These are phyloP conservation scores for Holothuria glaberrima DNA, from an alignment of 35 echinoderm and acorn worm genomes.

Conservation along the genomic window DNA sequence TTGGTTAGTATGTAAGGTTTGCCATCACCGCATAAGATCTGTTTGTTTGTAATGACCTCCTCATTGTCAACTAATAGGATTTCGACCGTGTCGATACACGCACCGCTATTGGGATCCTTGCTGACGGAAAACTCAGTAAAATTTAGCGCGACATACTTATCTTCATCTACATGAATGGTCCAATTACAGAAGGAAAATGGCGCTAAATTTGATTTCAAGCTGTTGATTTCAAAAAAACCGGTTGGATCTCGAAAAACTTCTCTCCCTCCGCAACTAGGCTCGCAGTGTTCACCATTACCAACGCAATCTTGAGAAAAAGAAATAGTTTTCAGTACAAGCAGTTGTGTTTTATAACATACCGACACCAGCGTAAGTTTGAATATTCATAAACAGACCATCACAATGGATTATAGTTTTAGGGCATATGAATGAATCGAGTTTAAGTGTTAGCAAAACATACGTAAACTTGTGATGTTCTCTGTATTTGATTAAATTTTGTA, in stretches of 20 bases:
- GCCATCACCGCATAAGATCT: conserved; percentile 67
- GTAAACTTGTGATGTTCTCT: too few species aligned
- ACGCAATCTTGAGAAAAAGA: conserved; percentile 59
- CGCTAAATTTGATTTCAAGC: neutral
- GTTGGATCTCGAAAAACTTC: conserved; percentile 50
- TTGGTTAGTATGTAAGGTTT: conserved; percentile 68
- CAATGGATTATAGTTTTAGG: too few species aligned
- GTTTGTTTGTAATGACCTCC: conserved; percentile 5
- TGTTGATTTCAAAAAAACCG: conserved; percentile 67
- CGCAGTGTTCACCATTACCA: conserved; percentile 56
- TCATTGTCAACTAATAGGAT: conserved; percentile 30
- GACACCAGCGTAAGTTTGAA: too few species aligned
- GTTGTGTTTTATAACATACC: too few species aligned
- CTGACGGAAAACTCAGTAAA: conserved; percentile 75
- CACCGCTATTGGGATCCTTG: conserved; percentile 22
- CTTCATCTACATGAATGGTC: conserved; percentile 67
- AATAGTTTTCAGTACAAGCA: too few species aligned
- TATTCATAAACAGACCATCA: too few species aligned
- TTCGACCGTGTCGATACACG: conserved; percentile 72
- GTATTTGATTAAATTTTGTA: too few species aligned
- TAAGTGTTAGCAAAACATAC: too few species aligned
- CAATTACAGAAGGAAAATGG: conserved; percentile 82
- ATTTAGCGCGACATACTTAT: conserved; percentile 67
- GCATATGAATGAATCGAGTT: too few species aligned
- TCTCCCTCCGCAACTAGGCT: conserved; percentile 65